Base-by-base conservation (phyloP, 1,140 invertebrate genomes). In the Trissolcus basalis region DNA sequence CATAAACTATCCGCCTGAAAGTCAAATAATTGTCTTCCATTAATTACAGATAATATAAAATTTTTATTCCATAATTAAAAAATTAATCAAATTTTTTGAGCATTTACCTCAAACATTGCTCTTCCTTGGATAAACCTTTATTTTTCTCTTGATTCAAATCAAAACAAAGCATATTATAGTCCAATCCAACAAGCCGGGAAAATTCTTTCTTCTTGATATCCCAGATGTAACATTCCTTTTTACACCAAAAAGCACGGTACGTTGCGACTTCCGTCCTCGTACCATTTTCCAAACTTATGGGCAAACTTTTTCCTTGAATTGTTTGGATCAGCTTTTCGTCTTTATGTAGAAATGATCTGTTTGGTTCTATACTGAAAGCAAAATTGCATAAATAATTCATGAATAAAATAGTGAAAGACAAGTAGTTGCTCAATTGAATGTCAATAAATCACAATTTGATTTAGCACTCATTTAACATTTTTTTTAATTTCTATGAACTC, bases 141-240 rank as follows among this genome's bases (percentile, higher is more conserved):
- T 89, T 89, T 12, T 74, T 77, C 14, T 67, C 81, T 13, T 89
- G 82, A 79, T 93, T 91, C 39, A 94, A 90, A 64, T 90, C 89
- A 0, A 89, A 85, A 68, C 91, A 92, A 1, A 89, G 81, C 4
- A 91, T 87, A 51, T 91, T 89, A 16, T 87, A 85, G 59, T 95
- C 94, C 11, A 94, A 79, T 5, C 94, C 93, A 50, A 89, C 86
- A 1, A 95, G 83, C 81, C 90, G 91, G 0, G 90, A 83, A 81
- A 94, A 95, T 68, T 86, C 85, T 55, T 88, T 85, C 2, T 85
- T 86, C n/a, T 90, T 88, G 10, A 83, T 81, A 77, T 93, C 91
- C 93, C 93, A 94, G 6, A 93, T 85, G 77, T 93, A 94, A 35
- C 90, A 89, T 44, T 91, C 85, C 80, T 93, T 93, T 79, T 94